Conservation (phyloP, 2,113 vertebrate species). For the Calypte anna region DNA sequence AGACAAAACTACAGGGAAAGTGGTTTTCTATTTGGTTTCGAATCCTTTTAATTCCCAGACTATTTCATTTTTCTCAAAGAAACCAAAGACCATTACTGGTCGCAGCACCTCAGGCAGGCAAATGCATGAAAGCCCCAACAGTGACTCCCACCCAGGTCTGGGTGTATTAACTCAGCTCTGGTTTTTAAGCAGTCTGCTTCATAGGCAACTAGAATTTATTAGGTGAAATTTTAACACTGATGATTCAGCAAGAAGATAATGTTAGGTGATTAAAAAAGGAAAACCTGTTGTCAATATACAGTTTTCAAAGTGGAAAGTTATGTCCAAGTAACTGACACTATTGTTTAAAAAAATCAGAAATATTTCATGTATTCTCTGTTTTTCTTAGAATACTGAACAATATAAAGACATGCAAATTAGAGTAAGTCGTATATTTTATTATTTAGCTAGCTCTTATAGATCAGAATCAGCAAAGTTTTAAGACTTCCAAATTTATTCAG, state of each 20-base stretch:
- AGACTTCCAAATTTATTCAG: neutral
- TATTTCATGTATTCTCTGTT: neutral
- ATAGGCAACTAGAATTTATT: neutral
- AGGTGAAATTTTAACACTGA: neutral
- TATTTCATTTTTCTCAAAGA: neutral
- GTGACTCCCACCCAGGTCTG: neutral
- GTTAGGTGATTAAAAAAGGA: neutral
- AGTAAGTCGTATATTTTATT: neutral
- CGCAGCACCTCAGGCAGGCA: neutral
- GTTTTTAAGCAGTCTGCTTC: neutral
- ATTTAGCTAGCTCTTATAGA: neutral
- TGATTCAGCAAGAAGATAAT: neutral
- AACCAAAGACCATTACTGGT: neutral
- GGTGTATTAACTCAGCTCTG: neutral
- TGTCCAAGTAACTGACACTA: neutral
- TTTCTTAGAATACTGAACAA: neutral
- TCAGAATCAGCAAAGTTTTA: neutral
- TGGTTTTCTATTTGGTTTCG: neutral
- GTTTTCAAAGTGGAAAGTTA: neutral
- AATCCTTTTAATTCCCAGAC: neutral
- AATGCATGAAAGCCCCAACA: neutral
- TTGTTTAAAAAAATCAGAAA: neutral
- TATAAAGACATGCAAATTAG: neutral
- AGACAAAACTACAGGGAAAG: neutral
- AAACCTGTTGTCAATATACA: neutral